These are phyloP conservation scores for Orthosia gracilis DNA, from an alignment of 2,888 invertebrate species.

Conservation along the genomic window DNA sequence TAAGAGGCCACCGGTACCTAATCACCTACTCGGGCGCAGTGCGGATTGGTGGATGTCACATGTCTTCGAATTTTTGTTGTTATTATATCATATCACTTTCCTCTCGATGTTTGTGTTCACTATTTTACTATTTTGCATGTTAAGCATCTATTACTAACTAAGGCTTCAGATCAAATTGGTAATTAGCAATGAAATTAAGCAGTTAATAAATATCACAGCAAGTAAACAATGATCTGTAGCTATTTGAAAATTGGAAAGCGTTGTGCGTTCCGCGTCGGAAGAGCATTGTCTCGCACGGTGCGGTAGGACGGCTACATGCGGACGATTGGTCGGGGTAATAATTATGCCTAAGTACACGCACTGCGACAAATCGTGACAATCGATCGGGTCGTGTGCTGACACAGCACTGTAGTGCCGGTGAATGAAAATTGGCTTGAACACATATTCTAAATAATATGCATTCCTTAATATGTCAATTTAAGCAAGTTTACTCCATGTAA, in stretches of 20 bases:
- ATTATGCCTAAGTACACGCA: neutral
- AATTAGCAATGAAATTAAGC: constrained; percentile 46
- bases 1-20: too few relatives aligned
- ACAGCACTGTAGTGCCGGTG: neutral
- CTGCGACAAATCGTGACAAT: neutral
- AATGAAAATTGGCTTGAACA: neutral
- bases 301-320: constrained; percentile 22
- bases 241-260: constrained; percentile 63
- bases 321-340: constrained; percentile 13
- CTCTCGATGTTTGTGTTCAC: too few relatives aligned
- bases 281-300: constrained; percentile 52
- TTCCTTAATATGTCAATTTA: too few relatives aligned
- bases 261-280: constrained; percentile 58
- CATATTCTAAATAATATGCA: too few relatives aligned
- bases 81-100: too few relatives aligned
- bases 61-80: too few relatives aligned
- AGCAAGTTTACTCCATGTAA: too few relatives aligned
- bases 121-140: constrained; percentile 5
- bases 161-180: neutral
- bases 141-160: neutral
- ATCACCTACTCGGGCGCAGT: too few relatives aligned
- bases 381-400: neutral
- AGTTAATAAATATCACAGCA: constrained; percentile 41
- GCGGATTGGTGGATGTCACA: too few relatives aligned
- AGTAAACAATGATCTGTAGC: constrained; percentile 53